Conservation (phyloP, 2,888 invertebrate genomes). For the Thumatha senex region DNA sequence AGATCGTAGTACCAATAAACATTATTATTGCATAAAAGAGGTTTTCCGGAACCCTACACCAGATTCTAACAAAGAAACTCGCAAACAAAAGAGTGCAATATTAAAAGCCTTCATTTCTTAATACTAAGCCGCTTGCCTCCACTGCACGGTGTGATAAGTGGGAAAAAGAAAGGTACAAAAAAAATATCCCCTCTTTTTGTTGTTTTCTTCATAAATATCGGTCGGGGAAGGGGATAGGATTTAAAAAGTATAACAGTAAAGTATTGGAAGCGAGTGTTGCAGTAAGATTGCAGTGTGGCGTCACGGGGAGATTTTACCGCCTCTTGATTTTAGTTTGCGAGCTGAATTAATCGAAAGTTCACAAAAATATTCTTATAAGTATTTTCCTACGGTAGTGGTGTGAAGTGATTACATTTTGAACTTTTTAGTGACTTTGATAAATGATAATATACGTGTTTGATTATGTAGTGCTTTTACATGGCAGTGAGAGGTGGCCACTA, state of each 20-base stretch:
- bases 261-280: conserved; percentile 36
- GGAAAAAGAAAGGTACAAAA: conserved; percentile 16
- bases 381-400: neutral
- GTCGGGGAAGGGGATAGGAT: conserved; percentile 32
- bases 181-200: conserved; percentile 14
- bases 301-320: conserved; percentile 3
- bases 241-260: conserved; percentile 37
- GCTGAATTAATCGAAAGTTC: neutral
- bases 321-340: conserved; percentile 2
- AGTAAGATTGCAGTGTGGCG: conserved; percentile 32
- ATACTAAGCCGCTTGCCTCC: conserved; percentile 16
- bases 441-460: too few relatives aligned
- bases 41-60: neutral
- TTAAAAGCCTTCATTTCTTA: conserved; percentile 13
- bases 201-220: conserved; percentile 41
- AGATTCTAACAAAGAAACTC: conserved; percentile 1
- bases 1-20: too few relatives aligned
- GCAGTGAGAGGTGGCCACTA: too few relatives aligned
- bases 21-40: neutral
- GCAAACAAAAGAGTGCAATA: conserved; percentile 8
- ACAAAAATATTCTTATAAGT: neutral
- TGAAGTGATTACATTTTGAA: too few relatives aligned
- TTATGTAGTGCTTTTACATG: too few relatives aligned
- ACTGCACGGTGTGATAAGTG: conserved; percentile 31
- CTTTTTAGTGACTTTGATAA: too few relatives aligned